Conservation (phyloP, 1,140 invertebrate species). For the Idris sp. region DNA sequence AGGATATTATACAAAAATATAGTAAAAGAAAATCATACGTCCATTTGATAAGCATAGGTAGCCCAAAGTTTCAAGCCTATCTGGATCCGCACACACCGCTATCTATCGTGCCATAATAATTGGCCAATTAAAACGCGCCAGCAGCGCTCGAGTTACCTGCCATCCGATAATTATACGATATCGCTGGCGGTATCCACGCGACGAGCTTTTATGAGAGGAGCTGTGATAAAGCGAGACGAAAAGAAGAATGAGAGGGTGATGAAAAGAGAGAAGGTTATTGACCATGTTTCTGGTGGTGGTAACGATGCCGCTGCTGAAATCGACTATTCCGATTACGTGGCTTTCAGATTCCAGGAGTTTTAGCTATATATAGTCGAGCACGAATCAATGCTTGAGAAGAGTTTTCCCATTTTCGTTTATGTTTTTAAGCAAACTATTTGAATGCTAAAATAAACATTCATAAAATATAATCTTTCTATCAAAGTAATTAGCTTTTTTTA, state of each 20-base stretch:
- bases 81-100: slow-evolving; percentile 70
- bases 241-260: slow-evolving; percentile 57
- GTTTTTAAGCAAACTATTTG: too few relatives aligned
- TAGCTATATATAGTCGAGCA: slow-evolving; percentile 61
- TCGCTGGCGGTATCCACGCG: slow-evolving; percentile 74
- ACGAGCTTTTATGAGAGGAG: slow-evolving; percentile 61
- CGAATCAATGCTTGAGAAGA: slow-evolving; percentile 70
- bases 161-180: slow-evolving; percentile 78
- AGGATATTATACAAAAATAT: slow-evolving; percentile 32
- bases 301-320: slow-evolving; percentile 63
- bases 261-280: slow-evolving; percentile 59
- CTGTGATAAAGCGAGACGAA: slow-evolving; percentile 63
- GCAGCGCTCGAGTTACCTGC: slow-evolving; percentile 75
- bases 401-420: slow-evolving; percentile 62
- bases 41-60: slow-evolving; percentile 70
- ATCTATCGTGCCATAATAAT: slow-evolving; percentile 77
- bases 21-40: slow-evolving; percentile 64
- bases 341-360: slow-evolving; percentile 69
- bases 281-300: slow-evolving; percentile 58
- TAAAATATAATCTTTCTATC: too few relatives aligned
- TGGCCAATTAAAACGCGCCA: slow-evolving; percentile 78
- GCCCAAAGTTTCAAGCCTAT: slow-evolving; percentile 77
- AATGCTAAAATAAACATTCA: too few relatives aligned
- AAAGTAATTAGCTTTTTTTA: too few relatives aligned
- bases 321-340: slow-evolving; percentile 77